A percentile compares a stretch with the other conserved stretches of the same genome.
Evolutionary conservation across 92 coral and sea anemone genomes (phyloP).

Genomic region (Paramuricea clavata): DNA sequence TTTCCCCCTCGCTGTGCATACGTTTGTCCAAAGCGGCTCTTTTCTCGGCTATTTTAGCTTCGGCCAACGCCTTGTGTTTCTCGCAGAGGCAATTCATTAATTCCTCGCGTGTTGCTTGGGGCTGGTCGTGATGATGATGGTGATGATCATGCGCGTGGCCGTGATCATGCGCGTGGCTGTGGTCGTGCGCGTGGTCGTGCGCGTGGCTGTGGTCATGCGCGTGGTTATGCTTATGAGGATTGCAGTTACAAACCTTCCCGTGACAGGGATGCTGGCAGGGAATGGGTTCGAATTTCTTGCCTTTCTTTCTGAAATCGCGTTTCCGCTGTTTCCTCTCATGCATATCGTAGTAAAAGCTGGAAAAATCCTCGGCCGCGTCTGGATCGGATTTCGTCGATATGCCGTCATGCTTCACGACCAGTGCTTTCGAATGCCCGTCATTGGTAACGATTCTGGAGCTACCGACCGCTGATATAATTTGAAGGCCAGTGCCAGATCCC

Average conservation of each 20-base stretch:
- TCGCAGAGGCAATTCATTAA: background rate
- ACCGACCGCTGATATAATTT: background rate
- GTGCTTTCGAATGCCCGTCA: background rate
- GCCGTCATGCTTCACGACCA: background rate
- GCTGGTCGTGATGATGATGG: background rate
- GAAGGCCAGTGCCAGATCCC: background rate
- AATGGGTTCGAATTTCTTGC: background rate
- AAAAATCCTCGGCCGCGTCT: background rate
- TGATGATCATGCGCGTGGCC: background rate
- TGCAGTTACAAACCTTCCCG: slow-evolving; percentile 4
- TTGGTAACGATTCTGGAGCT: background rate
- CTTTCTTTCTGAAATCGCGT: slow-evolving; percentile 1
- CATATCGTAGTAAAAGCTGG: slow-evolving; percentile 14
- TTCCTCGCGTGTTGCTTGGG: background rate
- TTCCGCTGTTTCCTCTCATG: slow-evolving; percentile 4
- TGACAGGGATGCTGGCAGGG: slow-evolving; percentile 17
- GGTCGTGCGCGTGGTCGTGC: background rate
- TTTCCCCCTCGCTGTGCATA: background rate
- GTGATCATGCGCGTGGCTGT: background rate
- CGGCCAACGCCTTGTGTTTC: slow-evolving; percentile 7
- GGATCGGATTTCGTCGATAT: background rate
- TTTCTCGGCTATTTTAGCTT: background rate
- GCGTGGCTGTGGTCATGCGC: background rate
- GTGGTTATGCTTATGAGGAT: background rate
- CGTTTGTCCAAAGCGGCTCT: slow-evolving; percentile 23